phyloP scores from a whole-genome alignment of 2,113 vertebrate genomes.

The Cephalopholis sonnerati region DNA sequence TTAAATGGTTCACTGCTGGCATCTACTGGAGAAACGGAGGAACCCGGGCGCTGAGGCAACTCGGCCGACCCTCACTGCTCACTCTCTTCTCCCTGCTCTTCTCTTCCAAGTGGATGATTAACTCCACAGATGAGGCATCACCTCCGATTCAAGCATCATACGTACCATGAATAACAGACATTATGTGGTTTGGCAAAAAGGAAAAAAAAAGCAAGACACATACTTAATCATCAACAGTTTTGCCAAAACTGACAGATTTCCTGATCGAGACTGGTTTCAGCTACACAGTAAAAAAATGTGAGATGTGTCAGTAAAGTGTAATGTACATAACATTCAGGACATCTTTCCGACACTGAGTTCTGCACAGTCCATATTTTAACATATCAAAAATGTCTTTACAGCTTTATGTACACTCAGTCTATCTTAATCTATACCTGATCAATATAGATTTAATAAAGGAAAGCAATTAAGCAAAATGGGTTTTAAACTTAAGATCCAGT shows the following conservation, averaged over 20 bases:
- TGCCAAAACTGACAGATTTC: slow-evolving; percentile 13
- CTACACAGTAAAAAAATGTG: slow-evolving; percentile 4
- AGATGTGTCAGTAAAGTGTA: background rate
- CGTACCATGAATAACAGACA: slow-evolving; percentile 12
- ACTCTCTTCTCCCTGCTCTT: background rate
- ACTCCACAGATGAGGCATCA: slow-evolving; percentile 32
- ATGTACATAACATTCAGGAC: no score
- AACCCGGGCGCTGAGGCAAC: background rate
- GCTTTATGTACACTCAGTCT: background rate
- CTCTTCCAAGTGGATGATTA: slow-evolving; percentile 9
- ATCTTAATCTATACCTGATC: background rate
- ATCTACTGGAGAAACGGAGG: slow-evolving; percentile 77
- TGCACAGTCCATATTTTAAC: background rate
- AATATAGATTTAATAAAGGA: background rate
- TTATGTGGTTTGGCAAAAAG: slow-evolving; percentile 31
- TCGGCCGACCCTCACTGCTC: background rate
- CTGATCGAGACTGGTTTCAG: background rate
- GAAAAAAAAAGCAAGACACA: background rate
- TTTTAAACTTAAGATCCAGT: background rate
- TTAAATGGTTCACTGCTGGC: slow-evolving; percentile 83
- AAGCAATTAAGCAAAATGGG: background rate
- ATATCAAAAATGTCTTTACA: background rate
- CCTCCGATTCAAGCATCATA: slow-evolving; percentile 9
- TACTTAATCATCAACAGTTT: background rate
- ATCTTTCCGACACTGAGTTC: background rate